A percentile compares a stretch with the other conserved stretches of the same genome.
Conservation (phyloP, 2,888 invertebrate species). For the Sylvicola fuscatus region DNA sequence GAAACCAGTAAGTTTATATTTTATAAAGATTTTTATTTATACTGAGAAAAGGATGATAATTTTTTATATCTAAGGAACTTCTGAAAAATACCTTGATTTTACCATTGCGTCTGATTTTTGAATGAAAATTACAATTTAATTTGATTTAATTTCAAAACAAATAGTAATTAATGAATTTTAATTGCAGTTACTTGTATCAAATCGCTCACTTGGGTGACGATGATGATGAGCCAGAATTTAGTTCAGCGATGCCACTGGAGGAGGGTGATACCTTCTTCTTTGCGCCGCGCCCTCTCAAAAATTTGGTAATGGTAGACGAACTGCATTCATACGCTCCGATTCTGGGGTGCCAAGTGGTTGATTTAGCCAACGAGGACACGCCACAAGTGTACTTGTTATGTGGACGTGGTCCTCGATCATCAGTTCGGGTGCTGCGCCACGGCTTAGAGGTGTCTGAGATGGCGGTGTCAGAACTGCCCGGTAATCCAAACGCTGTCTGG, state of each 20-base stretch:
- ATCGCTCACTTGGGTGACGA: constrained; percentile 99
- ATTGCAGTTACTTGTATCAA: constrained; percentile 79
- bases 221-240: constrained; percentile 97
- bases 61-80: constrained; percentile 5
- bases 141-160: constrained; percentile 4
- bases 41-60: constrained; percentile 1
- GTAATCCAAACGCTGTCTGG: constrained; percentile 99
- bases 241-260: constrained; percentile 93
- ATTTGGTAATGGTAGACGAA: constrained; percentile 92
- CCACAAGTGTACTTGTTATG: constrained; percentile 94
- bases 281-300: constrained; percentile 79
- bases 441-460: constrained; percentile 98
- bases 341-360: constrained; percentile 74
- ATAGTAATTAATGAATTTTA: constrained; percentile 4
- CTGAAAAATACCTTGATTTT: constrained; percentile 4
- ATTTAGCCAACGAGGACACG: constrained; percentile 94
- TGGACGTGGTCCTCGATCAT: constrained; percentile 87
- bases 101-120: constrained; percentile 4
- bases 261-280: constrained; percentile 99
- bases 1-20: constrained; percentile 80
- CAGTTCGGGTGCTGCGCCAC: constrained; percentile 81
- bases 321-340: constrained; percentile 90
- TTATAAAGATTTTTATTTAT: not conserved
- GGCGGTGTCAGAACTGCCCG: constrained; percentile 99
- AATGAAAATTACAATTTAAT: constrained; percentile 16